Base-by-base conservation (phyloP, 2,888 invertebrate genomes). In the Dascillus cervinus region DNA sequence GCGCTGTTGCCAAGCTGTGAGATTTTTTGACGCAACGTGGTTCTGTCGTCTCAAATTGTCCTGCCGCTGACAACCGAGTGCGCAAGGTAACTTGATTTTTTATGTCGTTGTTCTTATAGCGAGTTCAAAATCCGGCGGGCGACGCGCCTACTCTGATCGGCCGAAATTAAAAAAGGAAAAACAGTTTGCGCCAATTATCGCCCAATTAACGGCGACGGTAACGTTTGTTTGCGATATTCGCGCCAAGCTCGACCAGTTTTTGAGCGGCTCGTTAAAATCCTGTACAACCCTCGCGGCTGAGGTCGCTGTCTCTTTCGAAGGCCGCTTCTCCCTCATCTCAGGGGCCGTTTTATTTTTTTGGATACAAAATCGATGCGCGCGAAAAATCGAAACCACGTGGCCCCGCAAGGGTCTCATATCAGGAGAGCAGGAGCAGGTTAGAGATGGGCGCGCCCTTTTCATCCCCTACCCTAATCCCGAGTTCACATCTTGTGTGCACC, bases 341-440 rank as follows among this genome's bases (percentile, higher is more conserved):
- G n/a, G n/a, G n/a, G n/a, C n/a, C n/a, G n/a, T n/a, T n/a, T n/a
- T n/a, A n/a, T n/a, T n/a, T n/a, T n/a, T n/a, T n/a, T n/a, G n/a
- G n/a, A 17, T 6, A 17, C 17, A 17, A 17, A 17, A 17, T 6
- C 17, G 17, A 17, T 17, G 4, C 5, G 4, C 17, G 17, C 8
- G 8, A 17, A 29, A 29, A 31, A 13, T 13, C 11, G 30, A 44
- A 49, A 45, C 46, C 50, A 44, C 55, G 52, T 52, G 57, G 56
- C 44, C 40, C 31, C 9, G 28, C 43, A 55, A 58, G 60, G 62
- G 58, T 51, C 41, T 37, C 19, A 47, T 54, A 55, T 44, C 52
- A 57, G 51, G 53, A 43, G 46, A 42, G 29, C 49, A 54, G 46
- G 26, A 52, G 34, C 15, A 42, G 29, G 28, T 32, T 40, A 41